A percentile compares a stretch with the other conserved stretches of the same genome.
Conservation (phyloP, 2,888 invertebrate species). For the Ochlodes sylvanus region DNA sequence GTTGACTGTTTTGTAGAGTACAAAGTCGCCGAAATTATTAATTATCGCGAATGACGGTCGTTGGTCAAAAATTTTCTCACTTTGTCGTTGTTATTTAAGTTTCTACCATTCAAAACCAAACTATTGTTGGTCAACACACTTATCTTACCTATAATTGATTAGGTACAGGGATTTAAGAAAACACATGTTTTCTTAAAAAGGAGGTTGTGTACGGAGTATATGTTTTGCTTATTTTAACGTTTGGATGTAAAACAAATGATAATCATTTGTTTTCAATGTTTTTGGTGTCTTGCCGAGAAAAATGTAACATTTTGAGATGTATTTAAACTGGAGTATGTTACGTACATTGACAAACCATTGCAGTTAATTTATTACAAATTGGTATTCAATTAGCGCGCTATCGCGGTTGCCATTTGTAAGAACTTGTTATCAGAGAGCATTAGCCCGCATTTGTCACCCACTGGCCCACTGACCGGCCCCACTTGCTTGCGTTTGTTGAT, state of each 20-base stretch:
- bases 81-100: neutral
- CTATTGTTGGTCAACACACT: too few species aligned
- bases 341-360: neutral
- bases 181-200: too few species aligned
- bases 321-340: neutral
- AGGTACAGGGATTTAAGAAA: too few species aligned
- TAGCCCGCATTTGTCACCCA: slow-evolving; percentile 24
- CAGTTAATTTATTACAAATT: slow-evolving; percentile 9
- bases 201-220: too few species aligned
- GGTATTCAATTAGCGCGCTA: slow-evolving; percentile 17
- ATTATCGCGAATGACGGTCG: neutral
- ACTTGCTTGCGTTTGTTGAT: slow-evolving; percentile 15
- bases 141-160: too few species aligned
- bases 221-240: too few species aligned
- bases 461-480: slow-evolving; percentile 20
- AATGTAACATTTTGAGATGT: too few species aligned
- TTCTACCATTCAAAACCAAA: too few species aligned
- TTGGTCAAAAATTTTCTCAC: neutral
- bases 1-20: slow-evolving; percentile 5
- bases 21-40: slow-evolving; percentile 16
- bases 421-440: slow-evolving; percentile 25
- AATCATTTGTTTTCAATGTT: too few species aligned
- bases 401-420: slow-evolving; percentile 7
- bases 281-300: too few species aligned
- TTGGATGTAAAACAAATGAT: too few species aligned